A percentile compares a stretch with the other conserved stretches of the same genome.
Conservation (phyloP, 1,140 invertebrate genomes). For the Orius insidiosus region DNA sequence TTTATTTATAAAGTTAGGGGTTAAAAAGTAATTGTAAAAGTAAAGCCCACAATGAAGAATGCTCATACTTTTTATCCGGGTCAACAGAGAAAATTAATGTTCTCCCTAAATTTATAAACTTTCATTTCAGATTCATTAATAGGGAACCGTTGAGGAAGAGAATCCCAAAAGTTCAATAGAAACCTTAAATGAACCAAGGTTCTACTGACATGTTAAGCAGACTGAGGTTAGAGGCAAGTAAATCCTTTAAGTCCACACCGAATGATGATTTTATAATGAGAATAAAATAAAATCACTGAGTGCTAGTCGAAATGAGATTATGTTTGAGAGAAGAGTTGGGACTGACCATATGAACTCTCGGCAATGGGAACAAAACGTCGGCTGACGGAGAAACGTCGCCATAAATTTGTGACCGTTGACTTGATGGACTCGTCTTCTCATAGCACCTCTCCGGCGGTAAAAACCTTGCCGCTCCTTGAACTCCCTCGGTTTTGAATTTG, state of each 20-base stretch:
- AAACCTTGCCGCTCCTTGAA: slow-evolving; percentile 91
- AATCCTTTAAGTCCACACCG: slow-evolving; percentile 10
- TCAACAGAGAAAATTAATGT: too few species aligned
- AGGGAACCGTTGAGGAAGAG: too few species aligned
- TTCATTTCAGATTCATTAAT: too few species aligned
- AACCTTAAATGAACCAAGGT: too few species aligned
- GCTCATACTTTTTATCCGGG: too few species aligned
- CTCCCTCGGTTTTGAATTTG: slow-evolving; percentile 39
- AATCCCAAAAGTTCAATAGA: too few species aligned
- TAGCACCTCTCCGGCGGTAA: slow-evolving; percentile 80
- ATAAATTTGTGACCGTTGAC: slow-evolving; percentile 99
- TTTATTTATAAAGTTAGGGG: too few species aligned
- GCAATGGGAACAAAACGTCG: slow-evolving; percentile 97
- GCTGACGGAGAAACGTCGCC: slow-evolving; percentile 96
- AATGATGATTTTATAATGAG: slow-evolving; percentile 1
- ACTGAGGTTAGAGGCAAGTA: slow-evolving; percentile 9
- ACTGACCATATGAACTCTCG: slow-evolving; percentile 92
- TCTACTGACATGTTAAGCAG: slow-evolving; percentile 4
- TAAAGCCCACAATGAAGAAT: too few species aligned
- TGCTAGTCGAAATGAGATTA: slow-evolving; percentile 4
- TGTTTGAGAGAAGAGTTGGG: slow-evolving; percentile 10
- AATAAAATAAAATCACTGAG: background rate
- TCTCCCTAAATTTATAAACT: too few species aligned
- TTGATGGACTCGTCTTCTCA: slow-evolving; percentile 87
- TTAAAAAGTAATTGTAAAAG: too few species aligned